Base-by-base conservation (phyloP, 30 jellyfish, hydroid and myxozoan species). In the Hydractinia echinata region DNA sequence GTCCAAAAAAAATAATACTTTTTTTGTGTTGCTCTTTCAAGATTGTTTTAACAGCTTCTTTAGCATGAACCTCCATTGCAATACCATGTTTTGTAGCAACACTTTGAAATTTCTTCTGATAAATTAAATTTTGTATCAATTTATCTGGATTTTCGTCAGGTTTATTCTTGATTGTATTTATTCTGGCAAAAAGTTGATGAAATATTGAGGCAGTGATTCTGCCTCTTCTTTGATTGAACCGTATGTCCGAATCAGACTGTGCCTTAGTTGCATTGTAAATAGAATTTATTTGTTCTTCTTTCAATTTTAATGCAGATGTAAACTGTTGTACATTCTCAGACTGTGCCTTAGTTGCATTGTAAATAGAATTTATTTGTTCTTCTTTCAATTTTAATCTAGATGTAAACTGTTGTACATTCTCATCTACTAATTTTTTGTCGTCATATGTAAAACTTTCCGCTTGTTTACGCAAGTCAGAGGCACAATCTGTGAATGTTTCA, bases 71-170 rank as follows among this genome's bases (percentile, higher is more conserved):
- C 51, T 70, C 80, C 80, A 70, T 70, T 5, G 54, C 58, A 18
- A 70, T 70, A 5, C 80, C 80, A 70, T 70, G 80, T 8, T 70
- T 70, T 4, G 14, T n/a, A n/a, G n/a, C n/a, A n/a, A n/a, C n/a
- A n/a, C n/a, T n/a, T n/a, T n/a, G n/a, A n/a, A n/a, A n/a, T n/a
- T n/a, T n/a, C n/a, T n/a, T n/a, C n/a, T n/a, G n/a, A n/a, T n/a
- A n/a, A n/a, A n/a, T 4, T 5, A 14, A 14, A 8, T 70, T 51
- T 49, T 70, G 69, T 6, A 70, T 56, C 80, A 18, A 6, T 5
- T 70, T 70, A 13, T 70, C 80, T 15, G 14, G 54, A 70, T 7
- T 5, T 49, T 70, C 80, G 14, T 14, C 51, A 18, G 67, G 80
- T 70, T 70, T 18, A 5, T 21, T 18, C 48, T 16, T 70, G 8